Conservation (phyloP, 1,140 invertebrate species). For the Cecropterus lyciades region DNA sequence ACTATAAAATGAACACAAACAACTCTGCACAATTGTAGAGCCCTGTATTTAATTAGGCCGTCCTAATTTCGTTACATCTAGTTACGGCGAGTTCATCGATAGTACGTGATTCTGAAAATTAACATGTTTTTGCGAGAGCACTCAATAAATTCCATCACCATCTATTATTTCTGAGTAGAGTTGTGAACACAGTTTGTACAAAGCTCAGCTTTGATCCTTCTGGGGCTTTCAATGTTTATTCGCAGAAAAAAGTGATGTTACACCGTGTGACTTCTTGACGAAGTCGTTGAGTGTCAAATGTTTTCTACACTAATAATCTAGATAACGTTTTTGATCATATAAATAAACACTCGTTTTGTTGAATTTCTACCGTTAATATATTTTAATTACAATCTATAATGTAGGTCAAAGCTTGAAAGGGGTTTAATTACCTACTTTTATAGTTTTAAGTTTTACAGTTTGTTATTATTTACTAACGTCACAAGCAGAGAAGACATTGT, state of each 20-base stretch:
- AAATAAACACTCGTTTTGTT: no score
- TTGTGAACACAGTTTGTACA: conserved; percentile 30
- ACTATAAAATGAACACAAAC: no score
- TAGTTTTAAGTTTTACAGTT: no score
- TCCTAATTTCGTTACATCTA: not conserved
- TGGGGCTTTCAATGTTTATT: not conserved
- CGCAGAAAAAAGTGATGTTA: not conserved
- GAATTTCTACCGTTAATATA: no score
- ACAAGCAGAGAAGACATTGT: no score
- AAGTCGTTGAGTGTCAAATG: not conserved
- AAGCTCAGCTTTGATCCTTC: conserved; percentile 10
- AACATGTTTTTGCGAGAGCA: not conserved
- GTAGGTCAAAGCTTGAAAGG: no score
- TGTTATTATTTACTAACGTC: no score
- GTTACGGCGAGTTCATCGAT: not conserved
- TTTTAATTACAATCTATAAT: no score
- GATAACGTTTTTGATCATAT: not conserved
- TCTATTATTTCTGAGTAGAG: conserved; percentile 15
- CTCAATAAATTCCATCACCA: not conserved
- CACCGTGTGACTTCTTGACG: conserved; percentile 6
- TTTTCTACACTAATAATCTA: not conserved
- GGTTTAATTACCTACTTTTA: no score
- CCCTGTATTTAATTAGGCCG: not conserved
- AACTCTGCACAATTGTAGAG: no score
- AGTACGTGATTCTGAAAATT: not conserved